Conservation (phyloP, 2,797 vertebrate genomes). For the Pseudochirops corinnae region DNA sequence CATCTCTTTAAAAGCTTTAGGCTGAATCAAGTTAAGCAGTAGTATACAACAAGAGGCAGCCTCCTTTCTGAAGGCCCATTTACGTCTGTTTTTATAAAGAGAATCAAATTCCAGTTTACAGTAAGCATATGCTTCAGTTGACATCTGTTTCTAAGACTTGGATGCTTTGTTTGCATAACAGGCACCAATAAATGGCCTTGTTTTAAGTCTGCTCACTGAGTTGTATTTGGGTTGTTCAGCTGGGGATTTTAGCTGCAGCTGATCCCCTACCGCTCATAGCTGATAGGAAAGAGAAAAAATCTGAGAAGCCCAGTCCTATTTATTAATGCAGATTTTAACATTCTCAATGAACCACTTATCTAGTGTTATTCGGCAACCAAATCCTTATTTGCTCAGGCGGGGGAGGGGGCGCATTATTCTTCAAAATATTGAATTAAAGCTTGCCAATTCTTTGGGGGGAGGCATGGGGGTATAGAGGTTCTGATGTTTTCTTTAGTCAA, state of each 20-base stretch:
- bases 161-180: conserved; percentile 91
- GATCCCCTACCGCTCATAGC: conserved; percentile 88
- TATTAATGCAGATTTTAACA: conserved; percentile 88
- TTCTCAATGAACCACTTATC: conserved; percentile 85
- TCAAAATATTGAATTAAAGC: conserved; percentile 83
- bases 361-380: conserved; percentile 82
- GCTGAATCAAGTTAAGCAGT: conserved; percentile 86
- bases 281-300: conserved; percentile 85
- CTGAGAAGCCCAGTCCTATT: conserved; percentile 84
- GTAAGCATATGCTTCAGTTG: conserved; percentile 91
- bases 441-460: conserved; percentile 55
- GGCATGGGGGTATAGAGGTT: not conserved
- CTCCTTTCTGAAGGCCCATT: conserved; percentile 88
- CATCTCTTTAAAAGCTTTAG: conserved; percentile 89
- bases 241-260: conserved; percentile 90
- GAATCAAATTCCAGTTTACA: conserved; percentile 91
- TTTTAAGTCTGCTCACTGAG: conserved; percentile 91
- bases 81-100: conserved; percentile 89
- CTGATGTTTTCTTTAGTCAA: conserved; percentile 64
- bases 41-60: conserved; percentile 86
- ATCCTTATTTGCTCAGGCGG: conserved; percentile 84
- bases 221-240: conserved; percentile 90
- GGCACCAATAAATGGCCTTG: conserved; percentile 90
- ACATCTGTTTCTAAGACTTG: conserved; percentile 89
- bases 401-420: conserved; percentile 64